Evolutionary conservation across 2,797 vertebrate species (phyloP), one percentile per base, ranked within the genome.

Genomic region (Vireo griseus): DNA sequence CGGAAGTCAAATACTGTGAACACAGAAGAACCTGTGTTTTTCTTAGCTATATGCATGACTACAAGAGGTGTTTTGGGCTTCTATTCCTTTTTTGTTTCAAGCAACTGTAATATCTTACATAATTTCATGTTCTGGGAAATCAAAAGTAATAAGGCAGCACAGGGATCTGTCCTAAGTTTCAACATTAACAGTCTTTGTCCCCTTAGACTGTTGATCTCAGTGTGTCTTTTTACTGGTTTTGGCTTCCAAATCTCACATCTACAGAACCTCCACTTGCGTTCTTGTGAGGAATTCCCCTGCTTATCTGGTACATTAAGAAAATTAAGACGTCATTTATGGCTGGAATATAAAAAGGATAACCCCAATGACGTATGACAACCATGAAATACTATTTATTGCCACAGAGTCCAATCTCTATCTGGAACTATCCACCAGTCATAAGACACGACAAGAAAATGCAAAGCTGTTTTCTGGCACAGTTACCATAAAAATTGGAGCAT

Each of bases 371-470:
- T 40, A 17, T 19, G 16, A 28, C 4, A 40, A 16, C 5, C 5
- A 6, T 10, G 16, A 51, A 21, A 5, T 16, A 1, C 19, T 16
- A 4, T 25, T 65, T 26, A 24, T 33, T 44, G 25, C 22, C 14
- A 17, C 28, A 35, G 10, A 35, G 35, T 35, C 35, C 35, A 35
- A 35, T 35, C 8, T 35, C 35, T 35, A 35, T 35, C 35, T 35
- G 35, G 35, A 35, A 35, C 35, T 35, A 3, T 19, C 33, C 17
- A 10, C 16, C n/a, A 26, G 29, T 6, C 4, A 20, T 11, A 39
- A 39, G 18, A 11, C 0, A 0, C 18, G 15, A 57, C 13, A 58
- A 44, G 6, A 9, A 17, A 57, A 75, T 21, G 0, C 8, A 20
- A 66, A 71, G 22, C 2, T 42, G 5, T 35, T 76, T 37, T 16